Evolutionary conservation across 2,113 vertebrate species (phyloP), one percentile per base, ranked within the genome.

Genomic region (Peromyscus polionotus): DNA sequence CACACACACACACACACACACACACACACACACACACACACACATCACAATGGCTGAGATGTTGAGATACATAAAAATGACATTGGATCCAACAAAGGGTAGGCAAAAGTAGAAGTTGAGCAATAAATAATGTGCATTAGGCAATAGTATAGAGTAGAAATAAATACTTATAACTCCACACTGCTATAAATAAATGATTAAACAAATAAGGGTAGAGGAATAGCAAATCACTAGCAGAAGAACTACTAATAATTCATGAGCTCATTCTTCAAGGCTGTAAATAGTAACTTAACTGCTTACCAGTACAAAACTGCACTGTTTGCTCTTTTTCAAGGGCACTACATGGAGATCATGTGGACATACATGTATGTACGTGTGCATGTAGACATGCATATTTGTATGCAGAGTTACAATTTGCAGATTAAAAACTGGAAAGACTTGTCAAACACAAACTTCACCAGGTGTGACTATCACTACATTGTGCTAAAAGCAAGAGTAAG

Each of bases 71-170:
- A 57, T 33, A 13, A 45, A 45, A 70, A 6, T 26, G 19, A n/a
- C 7, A 79, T 5, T 85, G 39, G 8, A 54, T 9, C 26, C 11
- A 73, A 79, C 36, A 17, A 54, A 89, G 45, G 6, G 8, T 61
- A 10, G 9, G 61, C 68, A 86, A 75, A 63, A 45, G 39, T 19
- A 45, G 83, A 45, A 31, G 45, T 67, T 92, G 48, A 76, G 24
- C 24, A 87, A 39, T 13, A 54, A 70, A 76, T 45, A 90, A 68
- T 39, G 14, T 36, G 1, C 12, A 42, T n/a, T 59, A 8, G 10
- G 12, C 42, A 33, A 70, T 88, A 88, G 70, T 22, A 28, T 42
- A 87, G 63, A 70, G 39, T 94, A 93, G 67, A 92, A 90, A 87
- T 42, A 88, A 80, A 76, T 67, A 84, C 63, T 14, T 24, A 31